Base-by-base conservation (phyloP, 1,140 invertebrate species). In the Euwallacea similis region DNA sequence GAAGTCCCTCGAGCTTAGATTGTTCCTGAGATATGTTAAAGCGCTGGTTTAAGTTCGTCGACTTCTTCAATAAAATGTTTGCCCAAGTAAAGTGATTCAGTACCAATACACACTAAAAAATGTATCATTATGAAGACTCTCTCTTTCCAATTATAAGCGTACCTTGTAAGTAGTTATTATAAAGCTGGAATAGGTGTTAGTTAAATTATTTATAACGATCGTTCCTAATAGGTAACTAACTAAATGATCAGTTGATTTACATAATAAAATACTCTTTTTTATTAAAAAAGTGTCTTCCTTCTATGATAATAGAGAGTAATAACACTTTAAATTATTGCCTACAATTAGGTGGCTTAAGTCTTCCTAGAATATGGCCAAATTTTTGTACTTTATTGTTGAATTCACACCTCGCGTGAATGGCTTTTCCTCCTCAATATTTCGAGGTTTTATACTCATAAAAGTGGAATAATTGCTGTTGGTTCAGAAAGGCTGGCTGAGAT, bases 1-100 rank as follows among this genome's bases (percentile, higher is more conserved):
- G 79, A 55, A 82, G 81, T 68, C 81, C 81, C 3, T 80, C 79
- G 7, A 80, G 79, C 16, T 63, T 82, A 58, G 81, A 82, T 71
- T 82, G 81, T 74, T 78, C 80, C 72, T 82, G 76, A 81, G 71
- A 65, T 63, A 63, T 13, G 46, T 50, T 50, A 50, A 50, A 10
- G 46, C 46, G 46, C 9, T 50, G 46, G 46, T 50, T 60, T 60
- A 10, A 42, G 42, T 63, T 21, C 21, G 56, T 61, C n/a, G 21
- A 33, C 4, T 33, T 33, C 21, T 33, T 33, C 21, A 33, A 33
- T 33, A 33, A 33, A 33, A 33, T 33, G 21, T 33, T 33, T 33
- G 21, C 21, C 21, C 21, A 33, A 33, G 21, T 33, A 33, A 33
- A 33, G 21, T 33, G 21, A 33, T 33, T 33, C 21, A 33, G 21